phyloP scores from a whole-genome alignment of 1,140 invertebrate genomes.

The Drosophila busckii region DNA sequence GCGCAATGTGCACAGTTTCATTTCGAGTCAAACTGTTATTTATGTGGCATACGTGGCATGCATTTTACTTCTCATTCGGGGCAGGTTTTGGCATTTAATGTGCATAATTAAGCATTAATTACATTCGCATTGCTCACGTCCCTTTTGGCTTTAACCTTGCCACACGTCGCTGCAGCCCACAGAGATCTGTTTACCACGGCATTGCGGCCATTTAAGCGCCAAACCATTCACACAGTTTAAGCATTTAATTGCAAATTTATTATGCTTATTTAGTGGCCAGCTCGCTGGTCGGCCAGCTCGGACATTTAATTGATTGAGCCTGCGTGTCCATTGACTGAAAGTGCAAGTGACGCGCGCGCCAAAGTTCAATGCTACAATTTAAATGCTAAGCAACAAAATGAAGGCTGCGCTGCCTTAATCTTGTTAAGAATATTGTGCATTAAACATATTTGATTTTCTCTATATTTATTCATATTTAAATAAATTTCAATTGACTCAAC shows the following conservation, averaged over 20 bases:
- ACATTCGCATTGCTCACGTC: constrained; percentile 61
- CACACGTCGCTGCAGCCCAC: not conserved
- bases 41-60: constrained; percentile 63
- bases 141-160: constrained; percentile 29
- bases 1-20: constrained; percentile 55
- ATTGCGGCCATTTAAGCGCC: too few species aligned
- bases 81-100: constrained; percentile 73
- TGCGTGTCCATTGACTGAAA: constrained; percentile 17
- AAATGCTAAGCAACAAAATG: too few species aligned
- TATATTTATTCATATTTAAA: too few species aligned
- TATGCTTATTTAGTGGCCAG: constrained; percentile 64
- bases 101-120: constrained; percentile 77
- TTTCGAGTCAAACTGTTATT: constrained; percentile 59
- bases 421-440: too few species aligned
- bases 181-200: constrained; percentile 2
- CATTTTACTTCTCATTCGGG: constrained; percentile 51
- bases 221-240: constrained; percentile 72
- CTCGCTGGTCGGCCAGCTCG: constrained; percentile 34
- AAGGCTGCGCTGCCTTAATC: too few species aligned
- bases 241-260: constrained; percentile 74
- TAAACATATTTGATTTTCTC: too few species aligned
- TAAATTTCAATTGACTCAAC: too few species aligned
- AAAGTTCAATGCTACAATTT: too few species aligned
- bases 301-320: constrained; percentile 72
- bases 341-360: too few species aligned